These are phyloP conservation scores for Rhineura floridana DNA, from an alignment of 2,113 vertebrate genomes.

Conservation along the genomic window DNA sequence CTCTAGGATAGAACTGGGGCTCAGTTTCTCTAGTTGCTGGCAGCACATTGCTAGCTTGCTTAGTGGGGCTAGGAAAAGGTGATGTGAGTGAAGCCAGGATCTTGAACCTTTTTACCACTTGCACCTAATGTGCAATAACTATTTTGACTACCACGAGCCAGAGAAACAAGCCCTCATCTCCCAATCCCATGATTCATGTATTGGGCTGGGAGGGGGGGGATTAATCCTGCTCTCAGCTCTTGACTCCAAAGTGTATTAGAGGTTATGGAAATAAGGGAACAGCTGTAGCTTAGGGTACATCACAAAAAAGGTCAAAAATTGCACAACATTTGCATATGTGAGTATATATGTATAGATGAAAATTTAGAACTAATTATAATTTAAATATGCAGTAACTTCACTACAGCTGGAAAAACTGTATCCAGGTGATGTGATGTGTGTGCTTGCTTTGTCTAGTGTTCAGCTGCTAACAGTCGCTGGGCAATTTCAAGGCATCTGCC, in stretches of 20 bases:
- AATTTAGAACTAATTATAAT: too few species aligned
- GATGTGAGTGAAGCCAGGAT: neutral
- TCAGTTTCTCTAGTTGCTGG: conserved; percentile 9
- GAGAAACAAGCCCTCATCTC: neutral
- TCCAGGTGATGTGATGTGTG: too few species aligned
- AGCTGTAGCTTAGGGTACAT: neutral
- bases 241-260: neutral
- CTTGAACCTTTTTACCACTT: neutral
- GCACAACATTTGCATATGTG: neutral
- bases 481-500: neutral
- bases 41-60: neutral
- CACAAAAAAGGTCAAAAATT: neutral
- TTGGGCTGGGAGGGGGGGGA: neutral
- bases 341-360: neutral
- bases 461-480: too few species aligned
- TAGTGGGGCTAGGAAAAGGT: neutral
- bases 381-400: too few species aligned
- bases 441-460: too few species aligned
- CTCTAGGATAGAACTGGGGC: neutral
- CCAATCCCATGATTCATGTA: neutral
- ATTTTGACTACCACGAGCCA: neutral
- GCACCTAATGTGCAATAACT: neutral
- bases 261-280: neutral
- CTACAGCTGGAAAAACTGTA: too few species aligned
- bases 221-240: neutral